A percentile compares a stretch with the other conserved stretches of the same genome.
phyloP scores from a whole-genome alignment of 2,888 invertebrate species.

The Trissonchulus latispiculum region DNA sequence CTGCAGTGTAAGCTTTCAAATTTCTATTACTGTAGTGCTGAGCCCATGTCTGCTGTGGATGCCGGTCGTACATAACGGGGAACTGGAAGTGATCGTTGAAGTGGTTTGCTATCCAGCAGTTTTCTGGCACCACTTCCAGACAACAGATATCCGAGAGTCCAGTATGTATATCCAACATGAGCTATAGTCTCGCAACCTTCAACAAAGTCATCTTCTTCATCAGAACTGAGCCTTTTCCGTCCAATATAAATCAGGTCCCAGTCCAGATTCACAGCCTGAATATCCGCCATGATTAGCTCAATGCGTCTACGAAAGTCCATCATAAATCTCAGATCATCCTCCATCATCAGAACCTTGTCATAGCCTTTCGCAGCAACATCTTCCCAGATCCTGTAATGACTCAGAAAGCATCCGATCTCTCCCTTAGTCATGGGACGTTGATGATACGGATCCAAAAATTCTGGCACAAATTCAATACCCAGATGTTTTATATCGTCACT shows the following conservation, averaged over 20 bases:
- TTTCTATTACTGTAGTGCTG: conserved; percentile 43
- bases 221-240: conserved; percentile 65
- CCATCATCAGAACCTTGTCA: conserved; percentile 59
- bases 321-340: conserved; percentile 72
- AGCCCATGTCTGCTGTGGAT: conserved; percentile 58
- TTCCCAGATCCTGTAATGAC: conserved; percentile 27
- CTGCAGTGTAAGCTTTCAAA: conserved; percentile 65
- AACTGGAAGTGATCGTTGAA: conserved; percentile 82
- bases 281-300: conserved; percentile 57
- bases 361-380: conserved; percentile 45
- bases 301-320: conserved; percentile 48
- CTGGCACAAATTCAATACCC: conserved; percentile 12
- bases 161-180: conserved; percentile 71
- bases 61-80: conserved; percentile 83
- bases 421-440: conserved; percentile 80
- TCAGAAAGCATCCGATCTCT: conserved; percentile 94
- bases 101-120: conserved; percentile 65
- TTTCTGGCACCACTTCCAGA: conserved; percentile 70
- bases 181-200: not conserved
- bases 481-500: not conserved
- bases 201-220: conserved; percentile 48
- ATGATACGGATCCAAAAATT: conserved; percentile 48
- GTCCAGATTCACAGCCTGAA: conserved; percentile 52
- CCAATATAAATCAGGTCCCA: conserved; percentile 95
- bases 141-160: conserved; percentile 88